Conservation (phyloP, 2,888 invertebrate genomes). For the Callosobruchus maculatus region DNA sequence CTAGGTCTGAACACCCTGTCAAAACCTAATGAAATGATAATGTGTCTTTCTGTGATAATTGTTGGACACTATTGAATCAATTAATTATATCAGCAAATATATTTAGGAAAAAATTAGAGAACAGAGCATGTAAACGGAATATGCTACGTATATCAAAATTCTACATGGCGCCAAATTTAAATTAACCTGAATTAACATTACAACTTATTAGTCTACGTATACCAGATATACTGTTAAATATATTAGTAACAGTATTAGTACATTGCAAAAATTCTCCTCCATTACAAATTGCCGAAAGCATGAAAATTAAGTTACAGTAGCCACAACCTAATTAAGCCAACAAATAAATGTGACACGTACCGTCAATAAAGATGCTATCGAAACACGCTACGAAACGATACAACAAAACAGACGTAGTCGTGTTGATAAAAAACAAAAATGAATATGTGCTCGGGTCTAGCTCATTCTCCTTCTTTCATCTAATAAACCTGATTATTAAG, state of each 20-base stretch:
- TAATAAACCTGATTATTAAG: neutral
- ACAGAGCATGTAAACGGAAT: too few relatives aligned
- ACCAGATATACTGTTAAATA: neutral
- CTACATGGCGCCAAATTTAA: too few relatives aligned
- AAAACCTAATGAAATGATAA: too few relatives aligned
- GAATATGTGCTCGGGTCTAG: conserved; percentile 26
- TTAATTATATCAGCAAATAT: too few relatives aligned
- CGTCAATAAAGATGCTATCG: conserved; percentile 20
- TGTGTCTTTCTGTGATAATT: too few relatives aligned
- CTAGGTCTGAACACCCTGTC: too few relatives aligned
- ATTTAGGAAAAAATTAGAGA: too few relatives aligned
- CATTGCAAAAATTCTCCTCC: conserved; percentile 23
- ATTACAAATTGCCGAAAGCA: conserved; percentile 25
- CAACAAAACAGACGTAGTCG: conserved; percentile 23
- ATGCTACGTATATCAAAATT: too few relatives aligned
- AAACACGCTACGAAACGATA: conserved; percentile 4
- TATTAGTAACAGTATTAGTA: neutral
- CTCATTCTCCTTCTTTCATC: neutral
- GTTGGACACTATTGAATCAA: too few relatives aligned
- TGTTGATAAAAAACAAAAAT: conserved; percentile 26
- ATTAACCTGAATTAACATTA: neutral
- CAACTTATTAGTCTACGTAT: neutral
- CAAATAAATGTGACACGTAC: conserved; percentile 25
- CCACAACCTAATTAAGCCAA: conserved; percentile 26
- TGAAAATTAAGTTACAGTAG: conserved; percentile 29